A percentile compares a stretch with the other conserved stretches of the same genome.
phyloP scores from a whole-genome alignment of 1,140 invertebrate genomes.

The Littorina saxatilis region DNA sequence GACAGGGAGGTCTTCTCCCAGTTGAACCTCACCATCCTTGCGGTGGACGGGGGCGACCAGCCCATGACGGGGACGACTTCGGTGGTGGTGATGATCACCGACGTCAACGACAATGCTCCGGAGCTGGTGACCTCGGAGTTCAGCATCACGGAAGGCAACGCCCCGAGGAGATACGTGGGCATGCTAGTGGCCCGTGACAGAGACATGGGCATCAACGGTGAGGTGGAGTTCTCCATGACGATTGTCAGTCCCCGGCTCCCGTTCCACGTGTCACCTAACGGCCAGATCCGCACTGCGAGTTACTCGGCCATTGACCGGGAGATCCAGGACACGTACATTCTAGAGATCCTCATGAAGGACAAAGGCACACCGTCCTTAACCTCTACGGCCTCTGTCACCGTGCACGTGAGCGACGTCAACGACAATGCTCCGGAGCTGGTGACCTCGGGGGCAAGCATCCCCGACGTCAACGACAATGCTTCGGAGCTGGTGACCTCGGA shows the following conservation, averaged over 20 bases:
- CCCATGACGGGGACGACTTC: constrained; percentile 77
- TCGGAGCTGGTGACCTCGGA: constrained; percentile 47
- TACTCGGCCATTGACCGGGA: constrained; percentile 36
- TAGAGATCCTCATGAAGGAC: constrained; percentile 36
- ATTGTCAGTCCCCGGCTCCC: background rate
- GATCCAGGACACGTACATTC: constrained; percentile 38
- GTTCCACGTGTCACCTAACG: constrained; percentile 36
- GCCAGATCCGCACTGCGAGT: constrained; percentile 27
- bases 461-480: constrained; percentile 56
- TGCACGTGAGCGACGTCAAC: constrained; percentile 87
- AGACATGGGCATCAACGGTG: constrained; percentile 83
- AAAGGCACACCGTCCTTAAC: constrained; percentile 41
- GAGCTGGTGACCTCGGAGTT: constrained; percentile 37
- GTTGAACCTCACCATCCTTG: constrained; percentile 37
- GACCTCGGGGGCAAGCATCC: constrained; percentile 79
- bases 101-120: constrained; percentile 55
- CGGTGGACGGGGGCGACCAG: constrained; percentile 84
- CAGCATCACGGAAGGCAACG: constrained; percentile 43
- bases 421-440: constrained; percentile 90
- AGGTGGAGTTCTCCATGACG: constrained; percentile 83
- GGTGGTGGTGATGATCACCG: constrained; percentile 45
- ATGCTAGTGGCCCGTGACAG: constrained; percentile 42
- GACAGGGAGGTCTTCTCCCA: constrained; percentile 46
- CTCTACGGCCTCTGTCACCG: constrained; percentile 83
- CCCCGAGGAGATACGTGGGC: constrained; percentile 32